Evolutionary conservation across 2,888 invertebrate species (phyloP).

Genomic region (Ephialtes manifestator): DNA sequence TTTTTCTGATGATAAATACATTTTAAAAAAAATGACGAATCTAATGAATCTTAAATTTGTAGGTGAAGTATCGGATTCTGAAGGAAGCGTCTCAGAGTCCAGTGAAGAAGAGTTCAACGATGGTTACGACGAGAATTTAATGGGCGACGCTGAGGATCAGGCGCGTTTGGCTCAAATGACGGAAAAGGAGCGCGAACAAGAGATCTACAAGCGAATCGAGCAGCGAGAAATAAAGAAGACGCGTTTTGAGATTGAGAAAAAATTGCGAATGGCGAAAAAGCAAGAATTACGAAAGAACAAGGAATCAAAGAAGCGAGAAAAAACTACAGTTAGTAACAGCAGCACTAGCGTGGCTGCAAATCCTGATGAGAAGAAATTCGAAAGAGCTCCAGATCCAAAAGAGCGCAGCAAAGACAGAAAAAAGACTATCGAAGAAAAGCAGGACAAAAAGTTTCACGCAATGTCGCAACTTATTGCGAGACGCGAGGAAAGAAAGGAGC

Average conservation of each 20-base stretch:
- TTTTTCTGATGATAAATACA: too few relatives aligned
- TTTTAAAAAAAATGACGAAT: too few relatives aligned
- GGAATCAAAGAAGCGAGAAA: conserved; percentile 85
- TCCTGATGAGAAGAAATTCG: conserved; percentile 87
- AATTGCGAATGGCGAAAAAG: conserved; percentile 93
- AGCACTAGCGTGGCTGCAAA: conserved; percentile 66
- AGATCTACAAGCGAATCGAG: conserved; percentile 98
- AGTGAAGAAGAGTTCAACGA: conserved; percentile 97
- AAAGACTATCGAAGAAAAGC: conserved; percentile 95
- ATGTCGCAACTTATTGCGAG: conserved; percentile 97
- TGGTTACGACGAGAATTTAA: conserved; percentile 98
- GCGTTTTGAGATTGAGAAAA: conserved; percentile 98
- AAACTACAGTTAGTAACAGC: conserved; percentile 73
- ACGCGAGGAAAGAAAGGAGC: conserved; percentile 95
- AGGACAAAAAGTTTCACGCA: conserved; percentile 96
- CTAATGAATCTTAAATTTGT: neutral
- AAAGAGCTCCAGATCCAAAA: conserved; percentile 89
- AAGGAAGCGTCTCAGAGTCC: conserved; percentile 89
- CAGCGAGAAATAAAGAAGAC: conserved; percentile 97
- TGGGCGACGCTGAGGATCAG: conserved; percentile 98
- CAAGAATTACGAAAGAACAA: conserved; percentile 90
- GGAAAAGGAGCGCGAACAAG: conserved; percentile 98
- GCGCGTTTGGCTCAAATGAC: conserved; percentile 96
- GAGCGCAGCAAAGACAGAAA: conserved; percentile 94
- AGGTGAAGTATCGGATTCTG: conserved; percentile 93